Evolutionary conservation across 2,113 vertebrate species (phyloP), one percentile per base, ranked within the genome.

Genomic region (Climacteris rufus): DNA sequence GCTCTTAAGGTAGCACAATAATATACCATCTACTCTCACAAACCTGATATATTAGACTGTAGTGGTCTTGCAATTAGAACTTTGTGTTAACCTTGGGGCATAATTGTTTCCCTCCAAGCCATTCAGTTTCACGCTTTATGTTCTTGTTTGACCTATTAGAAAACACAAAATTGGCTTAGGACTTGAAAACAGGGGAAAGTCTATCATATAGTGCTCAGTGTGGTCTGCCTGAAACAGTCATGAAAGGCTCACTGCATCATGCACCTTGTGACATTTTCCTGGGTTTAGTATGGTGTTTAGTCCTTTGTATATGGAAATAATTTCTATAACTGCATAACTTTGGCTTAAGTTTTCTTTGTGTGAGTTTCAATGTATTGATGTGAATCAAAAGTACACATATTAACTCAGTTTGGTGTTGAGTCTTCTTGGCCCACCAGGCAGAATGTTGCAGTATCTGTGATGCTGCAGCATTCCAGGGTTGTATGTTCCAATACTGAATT

Each of bases 71-170:
- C 14, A 79, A 18, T 50, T 53, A 57, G 28, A 61, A 25, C 39
- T 71, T 84, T 15, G 25, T 24, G 6, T 63, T 71, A 35, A 30
- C 13, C 21, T 90, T 0, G 0, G 1, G 16, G 0, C 13, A 50
- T 50, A 49, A 66, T 42, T 44, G 2, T 52, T 87, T 82, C 13
- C 49, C 35, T 82, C 42, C 23, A 75, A 81, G 31, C 13, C 33
- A 61, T 25, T 70, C 50, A 17, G 2, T 78, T 81, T 56, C 17
- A 31, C 63, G 24, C 4, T 81, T 66, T 53, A 28, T 80, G 13
- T 47, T 85, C 30, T 83, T 33, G 3, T 77, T 76, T 90, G 40
- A 78, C 24, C 30, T 65, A 1, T 57, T 22, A 83, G 21, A 89
- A 64, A 33, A 71, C 3, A 28, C 4, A 69, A 6, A 72, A 39